Conservation (phyloP, 2,888 invertebrate genomes). For the Cosmorhoe ocellata region DNA sequence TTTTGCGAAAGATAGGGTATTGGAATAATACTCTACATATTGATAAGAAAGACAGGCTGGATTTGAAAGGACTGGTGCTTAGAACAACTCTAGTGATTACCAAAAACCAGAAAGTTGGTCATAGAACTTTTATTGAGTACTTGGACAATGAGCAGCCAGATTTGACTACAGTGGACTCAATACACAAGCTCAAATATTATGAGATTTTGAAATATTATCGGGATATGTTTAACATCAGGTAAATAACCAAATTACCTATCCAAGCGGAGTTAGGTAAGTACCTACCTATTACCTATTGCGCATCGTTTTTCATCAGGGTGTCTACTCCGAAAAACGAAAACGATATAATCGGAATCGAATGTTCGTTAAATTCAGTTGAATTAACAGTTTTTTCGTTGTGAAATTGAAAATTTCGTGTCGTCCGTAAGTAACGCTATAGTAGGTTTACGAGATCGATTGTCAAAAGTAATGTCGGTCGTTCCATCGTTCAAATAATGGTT, state of each 20-base stretch:
- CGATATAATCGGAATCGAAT: too few species aligned
- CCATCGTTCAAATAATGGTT: too few species aligned
- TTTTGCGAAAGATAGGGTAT: conserved; percentile 71
- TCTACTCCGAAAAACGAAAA: too few species aligned
- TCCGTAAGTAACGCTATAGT: too few species aligned
- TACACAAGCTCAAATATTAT: conserved; percentile 85
- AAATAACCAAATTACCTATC: conserved; percentile 38
- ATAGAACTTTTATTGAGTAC: conserved; percentile 76
- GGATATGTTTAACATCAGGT: conserved; percentile 87
- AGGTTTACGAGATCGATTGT: too few species aligned
- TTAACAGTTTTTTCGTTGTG: too few species aligned
- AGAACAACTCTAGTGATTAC: conserved; percentile 78
- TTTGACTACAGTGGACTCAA: conserved; percentile 81
- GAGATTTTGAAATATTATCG: conserved; percentile 79
- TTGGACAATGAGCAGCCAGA: conserved; percentile 66
- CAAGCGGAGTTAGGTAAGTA: too few species aligned
- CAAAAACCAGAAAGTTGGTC: conserved; percentile 49
- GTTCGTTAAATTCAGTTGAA: too few species aligned
- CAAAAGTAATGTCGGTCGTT: too few species aligned
- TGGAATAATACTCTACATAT: conserved; percentile 63
- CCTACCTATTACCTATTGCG: neutral
- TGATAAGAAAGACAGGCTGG: conserved; percentile 61
- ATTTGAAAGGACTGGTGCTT: conserved; percentile 81
- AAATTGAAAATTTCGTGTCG: too few species aligned
- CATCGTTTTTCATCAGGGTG: too few species aligned